Conservation (phyloP, 2,888 invertebrate species). For the Nezara viridula region DNA sequence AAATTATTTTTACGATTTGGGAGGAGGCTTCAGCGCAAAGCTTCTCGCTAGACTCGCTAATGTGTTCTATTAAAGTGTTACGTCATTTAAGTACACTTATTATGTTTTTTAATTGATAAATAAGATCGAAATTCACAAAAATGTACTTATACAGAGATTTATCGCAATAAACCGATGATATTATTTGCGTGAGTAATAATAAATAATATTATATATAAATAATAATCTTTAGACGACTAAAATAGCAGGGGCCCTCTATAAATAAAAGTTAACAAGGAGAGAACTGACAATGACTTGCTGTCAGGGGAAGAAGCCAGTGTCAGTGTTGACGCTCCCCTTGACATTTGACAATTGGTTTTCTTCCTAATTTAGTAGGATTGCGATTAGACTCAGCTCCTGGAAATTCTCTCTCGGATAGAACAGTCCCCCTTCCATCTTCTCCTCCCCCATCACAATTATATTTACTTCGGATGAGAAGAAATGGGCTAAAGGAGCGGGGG, state of each 20-base stretch:
- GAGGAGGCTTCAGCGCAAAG: too few relatives aligned
- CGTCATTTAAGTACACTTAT: too few relatives aligned
- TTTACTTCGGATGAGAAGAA: conserved; percentile 5
- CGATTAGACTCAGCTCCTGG: conserved; percentile 6
- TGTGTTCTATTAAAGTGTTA: too few relatives aligned
- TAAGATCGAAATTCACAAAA: too few relatives aligned
- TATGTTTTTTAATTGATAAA: too few relatives aligned
- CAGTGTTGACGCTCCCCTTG: not conserved
- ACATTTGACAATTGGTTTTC: conserved; percentile 37
- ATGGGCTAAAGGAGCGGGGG: not conserved
- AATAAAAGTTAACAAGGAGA: not conserved
- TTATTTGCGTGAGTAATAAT: too few relatives aligned
- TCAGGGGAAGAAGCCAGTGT: not conserved
- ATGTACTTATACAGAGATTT: too few relatives aligned
- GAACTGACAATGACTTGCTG: not conserved
- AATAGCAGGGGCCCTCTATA: not conserved
- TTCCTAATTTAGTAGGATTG: conserved; percentile 14
- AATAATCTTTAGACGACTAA: not conserved
- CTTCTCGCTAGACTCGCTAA: too few relatives aligned
- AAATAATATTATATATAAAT: not conserved
- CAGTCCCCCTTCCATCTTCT: not conserved
- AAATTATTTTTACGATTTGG: too few relatives aligned
- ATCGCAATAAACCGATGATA: too few relatives aligned
- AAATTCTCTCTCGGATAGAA: conserved; percentile 20
- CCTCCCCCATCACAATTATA: not conserved